Evolutionary conservation across 2,797 vertebrate genomes (phyloP), one percentile per base, ranked within the genome.

Genomic region (Anguilla anguilla): DNA sequence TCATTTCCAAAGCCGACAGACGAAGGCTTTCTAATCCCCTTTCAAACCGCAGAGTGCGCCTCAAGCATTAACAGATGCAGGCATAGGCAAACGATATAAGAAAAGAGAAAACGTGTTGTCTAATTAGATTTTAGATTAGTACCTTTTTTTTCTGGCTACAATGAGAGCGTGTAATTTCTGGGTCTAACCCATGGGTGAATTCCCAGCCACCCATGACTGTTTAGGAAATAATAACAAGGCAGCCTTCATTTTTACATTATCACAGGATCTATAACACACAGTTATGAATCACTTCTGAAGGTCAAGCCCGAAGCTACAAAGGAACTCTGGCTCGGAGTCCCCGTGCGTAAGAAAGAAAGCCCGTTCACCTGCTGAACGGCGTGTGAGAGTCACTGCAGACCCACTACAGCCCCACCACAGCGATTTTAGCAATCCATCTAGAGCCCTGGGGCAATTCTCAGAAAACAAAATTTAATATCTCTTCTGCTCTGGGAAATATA

Each of bases 391-490:
- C 82, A n/a, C 19, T 35, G 22, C 25, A 83, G 81, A 31, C 35
- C 39, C 39, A 72, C 55, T 39, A 15, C 43, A 31, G n/a, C 51
- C 77, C 28, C 43, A 25, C n/a, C 46, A 57, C 13, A 35, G 79
- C n/a, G 35, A 31, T 64, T 46, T 64, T 15, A 72, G 55, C 59
- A 35, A 84, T 72, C 22, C 43, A 19, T 31, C 31, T 25, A 15
- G 53, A 49, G 49, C 28, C 64, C 61, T 74, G 9, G 31, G 81
- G 86, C 25, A 53, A 82, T 31, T 84, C 59, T 61, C 5, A 6
- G 82, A 55, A 72, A 87, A 87, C 81, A 69, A 59, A 87, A 87
- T 87, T 84, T 84, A 87, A 67, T 84, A 84, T 53, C 87, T n/a
- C 28, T 31, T 55, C 64, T 84, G 82, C 82, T 84, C 61, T 55